Evolutionary conservation across 2,113 vertebrate species (phyloP), one percentile per base, ranked within the genome.

Genomic region (Oncorhynchus kisutch): DNA sequence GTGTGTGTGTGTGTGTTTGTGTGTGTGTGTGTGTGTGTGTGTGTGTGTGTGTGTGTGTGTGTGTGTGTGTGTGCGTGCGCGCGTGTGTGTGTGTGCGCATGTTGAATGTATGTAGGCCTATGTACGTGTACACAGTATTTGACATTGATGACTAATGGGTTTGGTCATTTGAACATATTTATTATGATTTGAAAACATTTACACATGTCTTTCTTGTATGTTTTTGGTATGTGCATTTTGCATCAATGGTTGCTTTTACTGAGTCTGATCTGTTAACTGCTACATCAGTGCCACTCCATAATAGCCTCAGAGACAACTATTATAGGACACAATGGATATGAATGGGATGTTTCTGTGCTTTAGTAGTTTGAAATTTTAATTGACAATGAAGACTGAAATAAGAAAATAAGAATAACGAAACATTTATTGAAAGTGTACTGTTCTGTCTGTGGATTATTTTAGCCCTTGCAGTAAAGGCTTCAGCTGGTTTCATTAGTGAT

Each of bases 401-500:
- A 54, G 14, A 54, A 24, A 70, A 70, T 13, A 70, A 11, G 8
- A 45, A 45, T 9, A 45, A 45, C 24, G 39, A 45, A 45, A 11
- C 0, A 62, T 4, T 5, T 13, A 12, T 62, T 62, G 29, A 60
- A 34, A 34, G 27, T 34, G 27, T 34, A 31, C 9, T 62, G 27
- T 14, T 39, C 18, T 62, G n/a, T 69, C 18, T 67, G 24, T 27
- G 24, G 66, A 73, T 80, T 9, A 4, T 16, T 5, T 64, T 59
- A 24, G 27, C 39, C 7, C n/a, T 31, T 39, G 65, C 16, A 34
- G 45, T 59, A 6, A 20, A 48, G 31, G 68, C 77, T 70, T 70
- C 45, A 25, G 29, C 39, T 65, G 18, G 25, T 64, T 65, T 80
- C 20, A 70, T 69, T 69, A 27, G 31, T 39, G 49, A 34, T 66